Evolutionary conservation across 2,888 invertebrate species (phyloP).

Genomic region (Ennomos fuscantarius): DNA sequence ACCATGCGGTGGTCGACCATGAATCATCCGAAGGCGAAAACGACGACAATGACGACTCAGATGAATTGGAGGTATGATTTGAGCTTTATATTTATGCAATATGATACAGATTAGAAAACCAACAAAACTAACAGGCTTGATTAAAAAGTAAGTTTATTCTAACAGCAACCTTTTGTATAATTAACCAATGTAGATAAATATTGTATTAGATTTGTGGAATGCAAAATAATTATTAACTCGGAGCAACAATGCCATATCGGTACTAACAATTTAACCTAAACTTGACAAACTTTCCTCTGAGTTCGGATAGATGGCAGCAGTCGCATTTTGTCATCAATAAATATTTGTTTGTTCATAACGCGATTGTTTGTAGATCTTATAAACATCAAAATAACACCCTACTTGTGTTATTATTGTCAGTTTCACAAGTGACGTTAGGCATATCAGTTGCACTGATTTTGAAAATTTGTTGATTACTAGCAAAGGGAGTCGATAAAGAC

Average conservation of each 20-base stretch:
- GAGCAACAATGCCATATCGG: neutral
- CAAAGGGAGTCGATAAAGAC: too few species aligned
- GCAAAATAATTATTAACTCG: conserved; percentile 1
- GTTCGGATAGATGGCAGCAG: conserved; percentile 22
- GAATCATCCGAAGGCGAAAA: conserved; percentile 86
- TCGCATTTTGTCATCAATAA: neutral
- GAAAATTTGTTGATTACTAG: too few species aligned
- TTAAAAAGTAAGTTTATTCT: conserved; percentile 1
- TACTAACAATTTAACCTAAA: conserved; percentile 3
- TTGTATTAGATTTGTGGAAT: neutral
- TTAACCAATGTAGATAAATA: conserved; percentile 13
- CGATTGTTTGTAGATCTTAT: too few species aligned
- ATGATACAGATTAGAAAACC: neutral
- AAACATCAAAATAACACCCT: too few species aligned
- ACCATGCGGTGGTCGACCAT: conserved; percentile 67
- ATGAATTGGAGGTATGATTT: conserved; percentile 85
- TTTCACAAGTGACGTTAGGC: too few species aligned
- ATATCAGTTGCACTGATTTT: too few species aligned
- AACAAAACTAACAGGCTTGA: conserved; percentile 9
- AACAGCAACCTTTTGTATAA: conserved; percentile 24
- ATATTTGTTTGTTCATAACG: neutral
- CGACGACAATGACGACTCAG: conserved; percentile 88
- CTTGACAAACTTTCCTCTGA: conserved; percentile 13
- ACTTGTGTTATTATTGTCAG: too few species aligned
- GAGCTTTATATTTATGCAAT: conserved; percentile 22